Conservation (phyloP, 2,797 vertebrate genomes). For the Sebastes matsubarae region DNA sequence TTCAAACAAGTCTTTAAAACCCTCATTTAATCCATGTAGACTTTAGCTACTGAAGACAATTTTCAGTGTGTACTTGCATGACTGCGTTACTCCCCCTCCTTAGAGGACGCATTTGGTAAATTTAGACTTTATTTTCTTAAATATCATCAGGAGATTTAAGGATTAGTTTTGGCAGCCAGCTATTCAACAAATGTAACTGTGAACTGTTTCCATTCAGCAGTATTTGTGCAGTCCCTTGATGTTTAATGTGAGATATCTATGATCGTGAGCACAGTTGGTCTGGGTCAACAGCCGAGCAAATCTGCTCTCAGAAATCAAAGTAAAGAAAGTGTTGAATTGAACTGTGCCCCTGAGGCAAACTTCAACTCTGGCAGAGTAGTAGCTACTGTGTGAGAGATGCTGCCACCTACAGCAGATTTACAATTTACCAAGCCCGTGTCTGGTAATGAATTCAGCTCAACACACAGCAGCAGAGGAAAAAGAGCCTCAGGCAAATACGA, state of each 20-base stretch:
- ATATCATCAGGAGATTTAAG: constrained; percentile 1
- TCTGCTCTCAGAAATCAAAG: constrained; percentile 60
- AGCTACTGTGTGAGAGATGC: constrained; percentile 57
- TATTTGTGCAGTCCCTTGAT: constrained; percentile 2
- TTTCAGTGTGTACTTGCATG: neutral
- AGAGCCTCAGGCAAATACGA: constrained; percentile 69
- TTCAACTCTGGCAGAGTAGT: constrained; percentile 47
- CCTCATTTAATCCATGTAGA: neutral
- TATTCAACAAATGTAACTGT: neutral
- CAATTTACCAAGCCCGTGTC: constrained; percentile 40
- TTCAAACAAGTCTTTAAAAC: neutral
- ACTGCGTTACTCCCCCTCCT: neutral
- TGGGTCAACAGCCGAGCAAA: constrained; percentile 58
- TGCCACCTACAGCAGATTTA: constrained; percentile 74
- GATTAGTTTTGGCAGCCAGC: constrained; percentile 4
- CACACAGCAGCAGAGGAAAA: constrained; percentile 54
- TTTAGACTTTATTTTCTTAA: neutral
- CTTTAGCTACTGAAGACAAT: neutral
- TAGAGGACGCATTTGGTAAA: neutral
- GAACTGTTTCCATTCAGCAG: neutral
- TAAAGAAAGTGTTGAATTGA: constrained; percentile 45
- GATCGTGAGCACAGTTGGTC: constrained; percentile 1
- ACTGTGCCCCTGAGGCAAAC: constrained; percentile 66
- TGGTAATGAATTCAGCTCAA: constrained; percentile 72
- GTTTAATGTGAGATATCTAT: constrained; percentile 34